Base-by-base conservation (phyloP, 2,888 invertebrate genomes). In the Pycnomerus fuliginosus region DNA sequence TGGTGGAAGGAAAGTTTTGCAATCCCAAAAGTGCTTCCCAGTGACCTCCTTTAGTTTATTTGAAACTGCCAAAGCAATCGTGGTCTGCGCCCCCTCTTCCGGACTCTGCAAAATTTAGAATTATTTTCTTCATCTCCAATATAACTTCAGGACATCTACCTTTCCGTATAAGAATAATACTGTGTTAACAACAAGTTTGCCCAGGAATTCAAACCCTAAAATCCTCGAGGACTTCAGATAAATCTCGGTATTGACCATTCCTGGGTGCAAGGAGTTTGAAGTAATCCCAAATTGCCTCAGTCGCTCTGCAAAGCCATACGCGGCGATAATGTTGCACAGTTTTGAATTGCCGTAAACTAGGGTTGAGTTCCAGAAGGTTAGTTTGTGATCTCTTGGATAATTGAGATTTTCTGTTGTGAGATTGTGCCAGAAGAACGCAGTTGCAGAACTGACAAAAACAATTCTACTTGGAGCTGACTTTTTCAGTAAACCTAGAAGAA, bases 21-120 rank as follows among this genome's bases (percentile, higher is more conserved):
- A 91, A 63, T 92, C 90, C 52, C 83, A 80, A 60, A 82, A 92
- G 62, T 91, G 90, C 73, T 87, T 85, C 25, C 91, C 91, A 12
- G 74, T 79, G 0, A 84, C 77, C 30, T 80, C 81, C 47, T 79
- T 77, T n/a, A 90, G 69, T 44, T 83, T 84, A 43, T 88, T 85
- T 8, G 90, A 83, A 0, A 85, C 80, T 0, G 90, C 86, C 55
- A 88, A 24, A 11, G 34, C 13, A 5, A 91, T 80, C 0, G 83
- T 76, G 0, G 91, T 91, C 69, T 90, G 90, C 2, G 88, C 87
- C 2, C 91, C 92, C 66, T 90, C 84, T 50, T 79, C 77, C 0
- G 85, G 79, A 0, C 80, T 85, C 74, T 90, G 85, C 62, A 84
- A 87, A 42, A 28, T 33, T 28, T 3, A 35, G 27, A 38, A 14